Conservation (phyloP, 2,888 invertebrate genomes). For the Dynastes maya region DNA sequence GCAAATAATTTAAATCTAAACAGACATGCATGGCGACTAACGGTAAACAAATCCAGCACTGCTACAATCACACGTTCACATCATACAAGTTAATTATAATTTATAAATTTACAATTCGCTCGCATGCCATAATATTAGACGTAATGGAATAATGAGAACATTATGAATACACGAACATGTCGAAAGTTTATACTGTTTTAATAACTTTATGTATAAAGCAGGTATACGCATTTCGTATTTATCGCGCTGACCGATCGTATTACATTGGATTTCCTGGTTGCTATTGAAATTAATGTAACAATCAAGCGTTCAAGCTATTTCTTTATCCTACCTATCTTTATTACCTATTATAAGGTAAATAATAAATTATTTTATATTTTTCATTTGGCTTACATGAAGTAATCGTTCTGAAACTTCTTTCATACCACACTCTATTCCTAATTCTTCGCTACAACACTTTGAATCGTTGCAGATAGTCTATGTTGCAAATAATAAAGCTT, state of each 20-base stretch:
- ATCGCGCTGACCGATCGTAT: slow-evolving; percentile 7
- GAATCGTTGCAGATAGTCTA: too few species aligned
- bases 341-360: too few species aligned
- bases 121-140: neutral
- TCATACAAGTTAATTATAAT: slow-evolving; percentile 4
- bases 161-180: slow-evolving; percentile 1
- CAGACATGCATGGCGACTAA: too few species aligned
- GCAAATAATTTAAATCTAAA: too few species aligned
- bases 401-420: too few species aligned
- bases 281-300: neutral
- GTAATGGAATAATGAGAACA: neutral
- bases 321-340: too few species aligned
- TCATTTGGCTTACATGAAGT: too few species aligned
- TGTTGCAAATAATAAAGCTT: too few species aligned
- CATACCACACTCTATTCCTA: too few species aligned
- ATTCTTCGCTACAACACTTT: too few species aligned
- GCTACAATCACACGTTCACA: neutral
- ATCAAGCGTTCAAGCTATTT: too few species aligned
- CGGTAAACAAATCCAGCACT: neutral
- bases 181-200: slow-evolving; percentile 9
- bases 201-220: slow-evolving; percentile 21
- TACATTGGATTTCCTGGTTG: neutral
- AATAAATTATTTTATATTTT: too few species aligned
- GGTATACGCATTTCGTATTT: neutral
- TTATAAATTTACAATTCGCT: slow-evolving; percentile 14